Percentiles rank a stretch among this genome's conserved stretches.
Conservation (phyloP, 2,888 invertebrate species). For the Ypsolopha sequella region DNA sequence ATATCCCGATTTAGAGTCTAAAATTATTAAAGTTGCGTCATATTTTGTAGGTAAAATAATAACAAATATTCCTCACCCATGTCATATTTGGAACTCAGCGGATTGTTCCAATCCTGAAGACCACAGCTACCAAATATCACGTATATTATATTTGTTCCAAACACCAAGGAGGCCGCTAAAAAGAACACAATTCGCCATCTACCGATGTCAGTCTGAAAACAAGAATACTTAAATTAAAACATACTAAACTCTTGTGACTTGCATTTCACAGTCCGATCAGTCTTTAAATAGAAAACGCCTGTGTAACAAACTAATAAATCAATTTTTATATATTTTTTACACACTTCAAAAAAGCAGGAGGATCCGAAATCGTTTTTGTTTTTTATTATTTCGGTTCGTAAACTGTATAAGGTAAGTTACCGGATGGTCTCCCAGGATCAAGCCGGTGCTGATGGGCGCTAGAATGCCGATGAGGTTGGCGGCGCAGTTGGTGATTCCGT, state of each 20-base stretch:
- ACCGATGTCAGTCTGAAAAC: constrained; percentile 53
- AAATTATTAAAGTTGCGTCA: neutral
- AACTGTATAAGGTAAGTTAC: constrained; percentile 4
- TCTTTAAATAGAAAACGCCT: no score
- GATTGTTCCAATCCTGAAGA: constrained; percentile 75
- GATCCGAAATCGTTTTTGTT: neutral
- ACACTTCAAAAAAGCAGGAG: neutral
- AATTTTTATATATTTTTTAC: no score
- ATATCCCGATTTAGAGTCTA: no score
- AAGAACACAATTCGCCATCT: constrained; percentile 79
- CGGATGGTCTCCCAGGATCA: constrained; percentile 66
- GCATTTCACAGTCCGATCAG: neutral
- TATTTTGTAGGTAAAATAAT: neutral
- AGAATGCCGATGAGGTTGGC: constrained; percentile 77
- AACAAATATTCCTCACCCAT: neutral
- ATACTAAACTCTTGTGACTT: no score
- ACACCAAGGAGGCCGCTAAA: constrained; percentile 71
- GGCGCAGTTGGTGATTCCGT: constrained; percentile 78
- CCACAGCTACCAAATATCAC: constrained; percentile 71
- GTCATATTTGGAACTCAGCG: constrained; percentile 9
- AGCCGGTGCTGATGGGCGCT: constrained; percentile 73
- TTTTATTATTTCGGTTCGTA: neutral
- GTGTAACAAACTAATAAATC: no score
- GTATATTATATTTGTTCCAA: constrained; percentile 71
- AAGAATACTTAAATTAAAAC: neutral